phyloP scores from a whole-genome alignment of 2,113 vertebrate genomes.

The Leuciscus idus region DNA sequence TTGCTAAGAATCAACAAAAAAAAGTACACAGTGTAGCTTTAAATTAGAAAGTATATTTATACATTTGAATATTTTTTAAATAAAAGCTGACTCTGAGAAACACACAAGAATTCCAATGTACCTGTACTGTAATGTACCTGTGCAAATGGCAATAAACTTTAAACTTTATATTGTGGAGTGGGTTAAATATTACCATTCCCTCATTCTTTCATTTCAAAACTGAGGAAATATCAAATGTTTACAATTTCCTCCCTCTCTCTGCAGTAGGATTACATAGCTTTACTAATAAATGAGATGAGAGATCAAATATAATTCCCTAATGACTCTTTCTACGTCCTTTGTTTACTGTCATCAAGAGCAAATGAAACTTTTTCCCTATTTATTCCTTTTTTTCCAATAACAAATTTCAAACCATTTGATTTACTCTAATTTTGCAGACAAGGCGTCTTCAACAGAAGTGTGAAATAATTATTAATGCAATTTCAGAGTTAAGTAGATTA shows the following conservation, averaged over 20 bases:
- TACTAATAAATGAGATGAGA: conserved; percentile 29
- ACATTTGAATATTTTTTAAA: too few relatives aligned
- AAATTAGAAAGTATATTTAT: too few relatives aligned
- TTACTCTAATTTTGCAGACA: not conserved
- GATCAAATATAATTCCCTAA: conserved; percentile 26
- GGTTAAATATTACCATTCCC: not conserved
- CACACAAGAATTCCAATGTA: too few relatives aligned
- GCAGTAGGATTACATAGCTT: conserved; percentile 12
- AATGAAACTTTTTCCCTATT: conserved; percentile 10
- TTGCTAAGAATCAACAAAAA: too few relatives aligned
- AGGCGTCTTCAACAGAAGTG: not conserved
- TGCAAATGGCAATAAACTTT: too few relatives aligned
- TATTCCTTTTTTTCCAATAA: conserved; percentile 23
- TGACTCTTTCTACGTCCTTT: conserved; percentile 1
- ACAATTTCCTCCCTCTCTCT: not conserved
- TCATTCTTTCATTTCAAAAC: not conserved
- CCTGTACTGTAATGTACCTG: too few relatives aligned
- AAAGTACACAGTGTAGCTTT: too few relatives aligned
- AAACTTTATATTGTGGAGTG: not conserved
- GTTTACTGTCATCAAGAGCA: conserved; percentile 18
- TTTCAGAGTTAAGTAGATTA: conserved; percentile 1
- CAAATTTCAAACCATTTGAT: conserved; percentile 14
- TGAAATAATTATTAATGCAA: conserved; percentile 11
- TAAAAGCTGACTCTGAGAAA: too few relatives aligned
- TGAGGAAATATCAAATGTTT: conserved; percentile 19